Base-by-base conservation (phyloP, 1,140 invertebrate species). In the Diuraphis noxia region DNA sequence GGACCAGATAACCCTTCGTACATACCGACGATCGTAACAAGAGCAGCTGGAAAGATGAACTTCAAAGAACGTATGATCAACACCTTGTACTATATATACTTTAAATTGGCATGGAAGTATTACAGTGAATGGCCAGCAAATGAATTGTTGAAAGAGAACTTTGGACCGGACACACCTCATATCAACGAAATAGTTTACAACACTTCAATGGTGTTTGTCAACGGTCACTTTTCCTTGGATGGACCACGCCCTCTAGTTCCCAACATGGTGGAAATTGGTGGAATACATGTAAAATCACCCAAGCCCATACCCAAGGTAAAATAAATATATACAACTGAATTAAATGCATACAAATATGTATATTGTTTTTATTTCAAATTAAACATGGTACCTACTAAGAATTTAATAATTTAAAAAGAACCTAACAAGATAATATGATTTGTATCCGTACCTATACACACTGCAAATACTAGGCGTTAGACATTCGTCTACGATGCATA, bases 221-320 rank as follows among this genome's bases (percentile, higher is more conserved):
- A 96, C 93, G 95, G 95, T 2, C 95, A 96, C 93, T 95, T 95
- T 92, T 94, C 95, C 21, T 93, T 96, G 9, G 95, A 95, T 88
- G 94, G 95, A 17, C 95, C 95, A 0, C 94, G 94, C 88, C 94
- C 96, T 23, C 93, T 95, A 72, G 94, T 95, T 0, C 95, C 96
- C 0, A 95, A 95, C 91, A 94, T 96, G 6, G 95, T 96, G 25
- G 96, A 96, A 94, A 93, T 97, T 43, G 96, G 95, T 34, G 96
- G 96, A 2, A 94, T 96, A 92, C 96, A 96, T 92, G 94, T 96
- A 25, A 93, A 93, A 87, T 93, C 95, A 91, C 92, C 95, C 0
- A 95, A 95, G 92, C 94, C 94, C 19, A 92, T 96, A 92, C 94
- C 95, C 19, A 92, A 94, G 92, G 95, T 96, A 94, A n/a, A n/a